Evolutionary conservation across 2,797 vertebrate genomes (phyloP).

Genomic region (Caiman crocodilus): DNA sequence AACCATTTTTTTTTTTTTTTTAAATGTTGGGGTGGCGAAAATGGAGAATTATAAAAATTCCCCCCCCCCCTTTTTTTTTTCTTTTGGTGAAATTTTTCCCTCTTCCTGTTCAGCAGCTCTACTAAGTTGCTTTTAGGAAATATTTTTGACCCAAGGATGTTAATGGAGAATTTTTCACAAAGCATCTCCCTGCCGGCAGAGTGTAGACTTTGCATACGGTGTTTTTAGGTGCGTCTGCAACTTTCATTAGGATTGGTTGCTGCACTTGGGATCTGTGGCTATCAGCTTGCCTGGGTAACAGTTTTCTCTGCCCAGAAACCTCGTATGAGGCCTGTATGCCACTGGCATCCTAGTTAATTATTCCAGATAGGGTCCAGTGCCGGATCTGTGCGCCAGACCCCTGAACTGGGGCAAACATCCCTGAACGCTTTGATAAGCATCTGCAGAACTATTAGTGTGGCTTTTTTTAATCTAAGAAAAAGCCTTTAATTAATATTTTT

Average conservation of each 20-base stretch:
- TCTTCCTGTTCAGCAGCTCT: neutral
- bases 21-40: neutral
- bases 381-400: neutral
- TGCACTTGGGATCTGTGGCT: neutral
- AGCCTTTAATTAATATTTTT: too few relatives aligned
- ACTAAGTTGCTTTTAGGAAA: neutral
- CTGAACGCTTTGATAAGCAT: neutral
- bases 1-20: neutral
- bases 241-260: neutral
- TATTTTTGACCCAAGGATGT: neutral
- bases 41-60: neutral
- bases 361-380: neutral
- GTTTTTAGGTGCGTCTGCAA: neutral
- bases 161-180: neutral
- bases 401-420: neutral
- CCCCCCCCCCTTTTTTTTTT: too few relatives aligned
- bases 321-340: neutral
- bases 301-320: neutral
- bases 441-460: neutral
- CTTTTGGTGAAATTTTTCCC: neutral
- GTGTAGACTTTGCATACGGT: neutral
- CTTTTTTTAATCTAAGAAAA: too few relatives aligned
- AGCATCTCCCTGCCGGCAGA: neutral
- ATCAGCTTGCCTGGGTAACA: neutral
- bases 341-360: neutral